phyloP scores from a whole-genome alignment of 1,140 invertebrate species.

The Neodiprion virginianus region DNA sequence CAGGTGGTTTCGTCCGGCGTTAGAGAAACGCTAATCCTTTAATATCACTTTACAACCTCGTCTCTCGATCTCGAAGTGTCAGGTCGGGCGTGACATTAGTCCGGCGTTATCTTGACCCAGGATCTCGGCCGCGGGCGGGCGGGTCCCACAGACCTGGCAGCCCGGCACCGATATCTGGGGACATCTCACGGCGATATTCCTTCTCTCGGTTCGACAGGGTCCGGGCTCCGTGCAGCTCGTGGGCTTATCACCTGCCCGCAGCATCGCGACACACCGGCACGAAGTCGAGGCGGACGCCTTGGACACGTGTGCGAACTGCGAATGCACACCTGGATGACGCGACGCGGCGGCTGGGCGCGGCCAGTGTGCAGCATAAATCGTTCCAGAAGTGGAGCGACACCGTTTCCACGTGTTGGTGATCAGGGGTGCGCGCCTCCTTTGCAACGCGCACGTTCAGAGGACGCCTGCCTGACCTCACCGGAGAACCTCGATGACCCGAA shows the following conservation, averaged over 20 bases:
- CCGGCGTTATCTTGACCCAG: conserved; percentile 23
- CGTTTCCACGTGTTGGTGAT: not conserved
- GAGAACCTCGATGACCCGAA: conserved; percentile 54
- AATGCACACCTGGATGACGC: conserved; percentile 22
- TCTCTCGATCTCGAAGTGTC: conserved; percentile 35
- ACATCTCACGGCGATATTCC: conserved; percentile 39
- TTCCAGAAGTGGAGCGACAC: not conserved
- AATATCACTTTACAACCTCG: conserved; percentile 44
- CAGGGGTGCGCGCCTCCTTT: not conserved
- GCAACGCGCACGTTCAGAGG: conserved; percentile 12
- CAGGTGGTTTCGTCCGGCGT: conserved; percentile 5
- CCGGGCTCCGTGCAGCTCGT: not conserved
- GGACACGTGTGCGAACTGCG: conserved; percentile 6
- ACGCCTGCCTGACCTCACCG: conserved; percentile 43
- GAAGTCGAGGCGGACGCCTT: not conserved
- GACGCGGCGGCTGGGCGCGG: conserved; percentile 11
- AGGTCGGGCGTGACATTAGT: conserved; percentile 24
- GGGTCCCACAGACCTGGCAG: not conserved
- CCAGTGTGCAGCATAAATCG: conserved; percentile 8
- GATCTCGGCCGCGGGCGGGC: not conserved
- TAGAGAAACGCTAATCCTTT: conserved; percentile 45
- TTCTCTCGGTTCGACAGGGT: not conserved
- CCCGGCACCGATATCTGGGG: conserved; percentile 9
- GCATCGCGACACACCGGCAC: not conserved
- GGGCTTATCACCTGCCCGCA: not conserved